A percentile compares a stretch with the other conserved stretches of the same genome.
Evolutionary conservation across 2,113 vertebrate species (phyloP).

Genomic region (Syngnathus floridae): DNA sequence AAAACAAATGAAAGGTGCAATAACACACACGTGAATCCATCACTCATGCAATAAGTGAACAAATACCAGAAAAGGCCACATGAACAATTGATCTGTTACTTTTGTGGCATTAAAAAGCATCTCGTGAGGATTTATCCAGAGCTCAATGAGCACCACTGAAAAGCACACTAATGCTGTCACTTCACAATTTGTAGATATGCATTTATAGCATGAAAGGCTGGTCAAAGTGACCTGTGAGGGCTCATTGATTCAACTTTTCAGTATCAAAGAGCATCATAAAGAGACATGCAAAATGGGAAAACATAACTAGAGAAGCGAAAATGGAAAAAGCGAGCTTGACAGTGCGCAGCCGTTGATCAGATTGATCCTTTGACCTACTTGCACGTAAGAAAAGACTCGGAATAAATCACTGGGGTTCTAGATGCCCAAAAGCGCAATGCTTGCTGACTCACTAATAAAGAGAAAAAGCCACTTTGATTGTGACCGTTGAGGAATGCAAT

Average conservation of each 20-base stretch:
- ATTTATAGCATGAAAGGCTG: constrained; percentile 5
- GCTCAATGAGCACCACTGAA: constrained; percentile 14
- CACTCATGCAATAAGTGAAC: constrained; percentile 13
- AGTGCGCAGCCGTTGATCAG: neutral
- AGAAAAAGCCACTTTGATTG: constrained; percentile 34
- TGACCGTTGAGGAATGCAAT: constrained; percentile 36
- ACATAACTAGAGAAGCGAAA: neutral
- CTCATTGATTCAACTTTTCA: constrained; percentile 13
- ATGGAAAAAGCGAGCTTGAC: neutral
- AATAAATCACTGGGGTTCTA: constrained; percentile 21
- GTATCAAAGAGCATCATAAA: neutral
- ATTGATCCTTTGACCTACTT: constrained; percentile 31
- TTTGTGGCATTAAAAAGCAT: constrained; percentile 10
- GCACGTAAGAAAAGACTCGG: neutral
- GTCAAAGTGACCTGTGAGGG: neutral
- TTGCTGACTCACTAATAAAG: constrained; percentile 23
- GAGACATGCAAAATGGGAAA: neutral
- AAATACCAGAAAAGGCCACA: constrained; percentile 15
- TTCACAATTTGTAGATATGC: constrained; percentile 8
- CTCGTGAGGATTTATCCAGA: constrained; percentile 4
- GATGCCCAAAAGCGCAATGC: constrained; percentile 26
- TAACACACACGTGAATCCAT: neutral
- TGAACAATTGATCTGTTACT: constrained; percentile 31
- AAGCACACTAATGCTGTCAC: constrained; percentile 16
- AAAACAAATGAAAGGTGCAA: neutral